Evolutionary conservation across 2,113 vertebrate genomes (phyloP).

Genomic region (Canis aureus): DNA sequence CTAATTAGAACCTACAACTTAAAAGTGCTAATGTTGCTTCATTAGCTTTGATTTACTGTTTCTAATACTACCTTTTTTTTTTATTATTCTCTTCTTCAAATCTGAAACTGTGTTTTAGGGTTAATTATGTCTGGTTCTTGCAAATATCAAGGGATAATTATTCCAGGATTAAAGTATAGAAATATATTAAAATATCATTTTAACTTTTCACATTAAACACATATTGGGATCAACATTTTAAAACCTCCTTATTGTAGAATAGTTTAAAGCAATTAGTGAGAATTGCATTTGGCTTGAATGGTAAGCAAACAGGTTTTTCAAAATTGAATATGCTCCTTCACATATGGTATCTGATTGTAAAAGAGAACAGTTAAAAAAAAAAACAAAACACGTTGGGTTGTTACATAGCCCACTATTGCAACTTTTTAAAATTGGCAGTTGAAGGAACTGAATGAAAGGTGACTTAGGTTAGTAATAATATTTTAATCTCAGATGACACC

Average conservation of each 20-base stretch:
- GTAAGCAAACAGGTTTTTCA: constrained; percentile 67
- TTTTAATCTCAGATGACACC: background rate
- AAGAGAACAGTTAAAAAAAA: constrained; percentile 11
- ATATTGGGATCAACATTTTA: constrained; percentile 69
- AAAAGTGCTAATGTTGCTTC: constrained; percentile 89
- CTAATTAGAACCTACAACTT: constrained; percentile 90
- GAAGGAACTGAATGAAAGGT: background rate
- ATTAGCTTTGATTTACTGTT: constrained; percentile 89
- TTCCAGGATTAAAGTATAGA: constrained; percentile 64
- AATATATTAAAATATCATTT: constrained; percentile 66
- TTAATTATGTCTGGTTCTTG: constrained; percentile 80
- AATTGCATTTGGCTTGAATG: constrained; percentile 75
- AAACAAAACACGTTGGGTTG: constrained; percentile 14
- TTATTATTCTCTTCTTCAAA: constrained; percentile 81
- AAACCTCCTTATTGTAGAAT: constrained; percentile 54
- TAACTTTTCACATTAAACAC: constrained; percentile 75
- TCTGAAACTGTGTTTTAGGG: constrained; percentile 70
- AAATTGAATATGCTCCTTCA: constrained; percentile 73
- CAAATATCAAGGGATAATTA: constrained; percentile 74
- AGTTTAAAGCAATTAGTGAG: constrained; percentile 73
- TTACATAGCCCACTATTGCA: background rate
- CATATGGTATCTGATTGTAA: constrained; percentile 55
- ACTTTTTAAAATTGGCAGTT: constrained; percentile 27
- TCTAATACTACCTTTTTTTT: constrained; percentile 84
- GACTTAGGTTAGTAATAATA: constrained; percentile 21